phyloP scores from a whole-genome alignment of 2,113 vertebrate genomes.

The Dasypus novemcinctus region DNA sequence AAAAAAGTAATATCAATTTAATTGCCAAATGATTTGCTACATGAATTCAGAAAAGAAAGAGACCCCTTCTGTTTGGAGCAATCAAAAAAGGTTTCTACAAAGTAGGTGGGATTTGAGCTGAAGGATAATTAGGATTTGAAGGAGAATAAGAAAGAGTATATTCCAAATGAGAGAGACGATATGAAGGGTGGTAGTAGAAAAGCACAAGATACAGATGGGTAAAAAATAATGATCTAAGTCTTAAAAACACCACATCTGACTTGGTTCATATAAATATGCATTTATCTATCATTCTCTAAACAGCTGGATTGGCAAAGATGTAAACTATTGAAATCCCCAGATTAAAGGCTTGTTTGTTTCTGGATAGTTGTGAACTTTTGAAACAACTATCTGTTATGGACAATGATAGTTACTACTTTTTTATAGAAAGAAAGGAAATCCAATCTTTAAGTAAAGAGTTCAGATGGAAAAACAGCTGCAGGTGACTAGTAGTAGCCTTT shows the following conservation, averaged over 20 bases:
- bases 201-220: background rate
- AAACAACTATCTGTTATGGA: background rate
- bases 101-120: slow-evolving; percentile 16
- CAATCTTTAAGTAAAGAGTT: background rate
- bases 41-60: background rate
- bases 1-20: slow-evolving; percentile 39
- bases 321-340: background rate
- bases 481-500: background rate
- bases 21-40: background rate
- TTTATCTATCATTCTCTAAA: background rate
- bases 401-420: background rate
- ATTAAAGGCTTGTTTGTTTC: background rate
- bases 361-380: slow-evolving; percentile 21
- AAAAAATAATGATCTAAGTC: background rate
- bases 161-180: background rate
- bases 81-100: slow-evolving; percentile 4
- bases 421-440: background rate
- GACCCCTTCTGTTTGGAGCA: slow-evolving; percentile 12
- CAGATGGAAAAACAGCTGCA: background rate
- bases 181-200: background rate
- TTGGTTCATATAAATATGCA: background rate
- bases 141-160: background rate
- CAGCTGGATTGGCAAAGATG: background rate
- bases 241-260: background rate
- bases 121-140: slow-evolving; percentile 27